Percentiles rank a stretch among this genome's conserved stretches.
These are phyloP conservation scores for Eurois occulta DNA, from an alignment of 2,888 invertebrate species.

Conservation along the genomic window DNA sequence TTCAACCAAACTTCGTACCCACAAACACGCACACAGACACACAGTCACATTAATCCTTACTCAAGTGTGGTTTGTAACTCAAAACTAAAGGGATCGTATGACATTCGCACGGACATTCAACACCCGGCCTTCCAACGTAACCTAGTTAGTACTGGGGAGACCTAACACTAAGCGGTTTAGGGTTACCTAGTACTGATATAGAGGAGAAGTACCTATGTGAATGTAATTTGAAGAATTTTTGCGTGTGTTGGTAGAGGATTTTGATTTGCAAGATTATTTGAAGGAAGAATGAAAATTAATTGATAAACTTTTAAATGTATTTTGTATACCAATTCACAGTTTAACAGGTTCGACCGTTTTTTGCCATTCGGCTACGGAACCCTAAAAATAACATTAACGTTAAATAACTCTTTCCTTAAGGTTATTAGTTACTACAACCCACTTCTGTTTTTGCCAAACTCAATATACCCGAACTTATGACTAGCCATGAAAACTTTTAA, in stretches of 20 bases:
- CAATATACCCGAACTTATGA: conserved; percentile 8
- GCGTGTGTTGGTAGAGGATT: not conserved
- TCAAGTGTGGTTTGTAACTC: conserved; percentile 71
- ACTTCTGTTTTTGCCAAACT: not conserved
- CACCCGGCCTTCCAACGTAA: conserved; percentile 67
- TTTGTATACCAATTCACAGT: not conserved
- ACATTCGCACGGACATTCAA: conserved; percentile 67
- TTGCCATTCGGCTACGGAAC: too few species aligned
- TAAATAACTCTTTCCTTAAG: not conserved
- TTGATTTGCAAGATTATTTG: not conserved
- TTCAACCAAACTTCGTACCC: not conserved
- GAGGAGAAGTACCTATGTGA: not conserved
- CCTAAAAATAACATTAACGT: not conserved
- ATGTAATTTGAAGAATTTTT: not conserved
- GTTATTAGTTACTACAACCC: not conserved
- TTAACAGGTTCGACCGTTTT: too few species aligned
- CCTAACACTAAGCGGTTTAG: conserved; percentile 52
- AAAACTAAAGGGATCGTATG: conserved; percentile 67
- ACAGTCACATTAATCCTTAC: conserved; percentile 46
- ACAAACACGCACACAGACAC: conserved; percentile 22
- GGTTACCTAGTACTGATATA: conserved; percentile 42
- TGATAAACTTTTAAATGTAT: not conserved
- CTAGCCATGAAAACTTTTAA: conserved; percentile 36
- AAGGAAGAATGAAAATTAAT: not conserved
- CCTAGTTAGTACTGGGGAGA: conserved; percentile 64